These are phyloP conservation scores for Heliconius charithonia DNA, from an alignment of 2,888 invertebrate species.

Conservation along the genomic window DNA sequence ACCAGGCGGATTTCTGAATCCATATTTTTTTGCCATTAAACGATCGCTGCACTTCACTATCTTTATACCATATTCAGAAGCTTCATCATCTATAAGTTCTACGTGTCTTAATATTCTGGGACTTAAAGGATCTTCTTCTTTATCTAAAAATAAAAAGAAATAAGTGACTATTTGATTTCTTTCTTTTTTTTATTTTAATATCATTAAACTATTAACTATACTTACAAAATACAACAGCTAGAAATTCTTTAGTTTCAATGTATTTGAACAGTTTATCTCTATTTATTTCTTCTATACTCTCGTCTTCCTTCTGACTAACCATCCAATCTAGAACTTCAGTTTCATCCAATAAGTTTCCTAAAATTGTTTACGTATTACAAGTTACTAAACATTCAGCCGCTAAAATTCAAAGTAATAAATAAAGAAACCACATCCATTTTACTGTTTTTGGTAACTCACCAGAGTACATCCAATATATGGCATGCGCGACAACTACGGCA, in stretches of 20 bases:
- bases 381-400: conserved; percentile 54
- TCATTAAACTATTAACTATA: conserved; percentile 54
- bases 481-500: conserved; percentile 80
- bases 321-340: conserved; percentile 95
- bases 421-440: conserved; percentile 83
- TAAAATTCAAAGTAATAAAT: conserved; percentile 58
- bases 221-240: conserved; percentile 97
- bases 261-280: conserved; percentile 92
- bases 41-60: conserved; percentile 94
- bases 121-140: conserved; percentile 91
- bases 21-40: conserved; percentile 97
- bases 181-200: too few relatives aligned
- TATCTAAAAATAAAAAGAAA: conserved; percentile 80
- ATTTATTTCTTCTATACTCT: conserved; percentile 95
- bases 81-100: conserved; percentile 96
- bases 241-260: conserved; percentile 94
- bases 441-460: conserved; percentile 77
- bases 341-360: conserved; percentile 87
- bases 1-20: conserved; percentile 94
- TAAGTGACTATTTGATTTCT: not conserved
- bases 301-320: conserved; percentile 94
- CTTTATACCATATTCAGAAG: conserved; percentile 95
- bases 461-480: conserved; percentile 73
- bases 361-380: conserved; percentile 67
- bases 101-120: conserved; percentile 92